Evolutionary conservation across 2,888 invertebrate species (phyloP), one percentile per base, ranked within the genome.

Genomic region (Drosophila vallismaia): DNA sequence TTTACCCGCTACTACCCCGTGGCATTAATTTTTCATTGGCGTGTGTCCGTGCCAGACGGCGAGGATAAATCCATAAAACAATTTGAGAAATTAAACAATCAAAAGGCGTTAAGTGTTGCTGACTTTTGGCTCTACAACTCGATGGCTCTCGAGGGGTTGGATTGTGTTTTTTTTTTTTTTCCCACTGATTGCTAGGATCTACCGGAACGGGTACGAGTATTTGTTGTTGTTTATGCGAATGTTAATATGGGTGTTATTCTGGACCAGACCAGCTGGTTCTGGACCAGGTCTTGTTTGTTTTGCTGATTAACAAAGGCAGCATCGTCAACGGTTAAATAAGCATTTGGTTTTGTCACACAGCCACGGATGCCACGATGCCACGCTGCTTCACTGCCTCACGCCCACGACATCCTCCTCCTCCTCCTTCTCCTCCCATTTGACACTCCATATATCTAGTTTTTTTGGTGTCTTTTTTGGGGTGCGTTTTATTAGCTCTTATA

Each of bases 41-140:
- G 80, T 86, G 77, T 78, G 78, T 67, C 73, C 70, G 45, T 60
- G 45, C 53, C 68, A 71, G 67, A 48, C 75, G 53, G 9, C 45
- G n/a, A 24, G 71, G 86, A 85, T 85, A 85, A 85, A 88, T 88
- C 88, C 84, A 86, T 85, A 85, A 88, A 88, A 85, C 84, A 85
- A 85, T 85, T 85, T 85, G 84, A 88, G 84, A 85, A 88, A 85
- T 85, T 85, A 85, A 85, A 85, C 84, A 85, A 85, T 85, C 88
- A 85, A 86, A 86, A 86, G 88, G 86, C 88, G 84, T 85, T 85
- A 85, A 85, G 88, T 88, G 78, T 77, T 79, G 71, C 83, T 77
- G 80, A 77, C 87, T 87, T 86, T 69, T 74, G 62, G 19, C 19
- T 19, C 19, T 19, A 19, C 19, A 19, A 2, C 19, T 19, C 19